Evolutionary conservation across 2,797 vertebrate genomes (phyloP), one percentile per base, ranked within the genome.

Genomic region (Choloepus didactylus): DNA sequence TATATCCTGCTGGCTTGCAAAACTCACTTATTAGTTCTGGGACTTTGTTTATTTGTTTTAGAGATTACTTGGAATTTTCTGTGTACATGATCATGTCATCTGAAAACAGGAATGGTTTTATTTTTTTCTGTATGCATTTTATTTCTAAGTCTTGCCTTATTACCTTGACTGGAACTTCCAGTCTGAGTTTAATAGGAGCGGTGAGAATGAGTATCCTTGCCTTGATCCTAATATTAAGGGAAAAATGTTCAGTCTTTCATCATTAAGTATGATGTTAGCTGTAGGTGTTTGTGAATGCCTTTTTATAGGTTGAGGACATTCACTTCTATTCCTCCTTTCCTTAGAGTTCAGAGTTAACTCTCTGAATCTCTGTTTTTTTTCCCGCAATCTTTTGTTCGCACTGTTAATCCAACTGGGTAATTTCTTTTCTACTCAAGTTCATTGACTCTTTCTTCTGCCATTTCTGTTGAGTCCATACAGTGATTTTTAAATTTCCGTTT

Each of bases 81-180:
- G 44, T 23, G 46, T 81, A 69, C 59, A 80, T 64, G 84, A 60
- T 79, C 29, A n/a, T 64, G 35, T 69, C 38, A 69, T 73, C 23
- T 84, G 59, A 44, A 21, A 89, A 82, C 81, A 87, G 41, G n/a
- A 18, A n/a, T 41, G 73, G 16, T 80, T 91, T 77, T 64, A 16
- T 56, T 73, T 64, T 96, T 93, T 84, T 44, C 54, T 41, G 21
- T 66, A 51, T 93, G 54, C 31, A 19, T 86, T 77, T n/a, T 76
- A 38, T 75, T 88, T 84, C 35, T 85, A 44, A 70, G 84, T 93
- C 49, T 95, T 69, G 41, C 56, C 44, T 88, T 75, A 75, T 27
- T 79, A 9, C 41, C 59, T 76, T 80, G 44, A 60, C 25, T 31
- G 88, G 23, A 5, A 18, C 54, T 56, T 56, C 54, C 54, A 18